Conservation (phyloP, 1,140 invertebrate genomes). For the Antheraea mylitta region DNA sequence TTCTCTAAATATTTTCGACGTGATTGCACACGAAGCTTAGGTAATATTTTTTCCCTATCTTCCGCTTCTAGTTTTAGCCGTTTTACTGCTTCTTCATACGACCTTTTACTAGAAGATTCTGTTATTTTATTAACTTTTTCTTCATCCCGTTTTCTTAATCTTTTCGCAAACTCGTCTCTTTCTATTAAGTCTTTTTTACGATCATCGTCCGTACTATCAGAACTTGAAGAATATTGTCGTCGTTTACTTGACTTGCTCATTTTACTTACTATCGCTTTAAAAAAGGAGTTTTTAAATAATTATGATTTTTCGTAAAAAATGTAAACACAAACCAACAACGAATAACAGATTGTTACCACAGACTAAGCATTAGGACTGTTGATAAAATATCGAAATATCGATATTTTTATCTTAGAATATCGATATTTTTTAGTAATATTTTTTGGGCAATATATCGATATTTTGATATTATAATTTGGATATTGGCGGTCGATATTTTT, state of each 20-base stretch:
- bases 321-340: neutral
- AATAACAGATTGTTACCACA: too few relatives aligned
- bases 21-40: conserved; percentile 93
- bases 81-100: conserved; percentile 95
- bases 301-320: neutral
- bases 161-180: conserved; percentile 95
- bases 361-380: too few relatives aligned
- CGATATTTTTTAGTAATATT: too few relatives aligned
- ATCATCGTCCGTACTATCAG: conserved; percentile 83
- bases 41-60: conserved; percentile 91
- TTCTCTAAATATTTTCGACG: conserved; percentile 96
- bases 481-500: too few relatives aligned
- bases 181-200: conserved; percentile 91
- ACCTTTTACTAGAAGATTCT: conserved; percentile 85
- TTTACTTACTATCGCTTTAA: neutral
- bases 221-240: conserved; percentile 76
- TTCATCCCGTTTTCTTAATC: conserved; percentile 95
- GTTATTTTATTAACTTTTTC: conserved; percentile 91
- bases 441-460: too few relatives aligned
- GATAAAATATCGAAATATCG: too few relatives aligned
- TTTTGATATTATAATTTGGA: too few relatives aligned
- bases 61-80: conserved; percentile 92
- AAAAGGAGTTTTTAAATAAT: too few relatives aligned
- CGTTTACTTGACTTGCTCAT: conserved; percentile 71
- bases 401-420: too few relatives aligned